phyloP scores from a whole-genome alignment of 2,888 invertebrate species.

The Nezara viridula region DNA sequence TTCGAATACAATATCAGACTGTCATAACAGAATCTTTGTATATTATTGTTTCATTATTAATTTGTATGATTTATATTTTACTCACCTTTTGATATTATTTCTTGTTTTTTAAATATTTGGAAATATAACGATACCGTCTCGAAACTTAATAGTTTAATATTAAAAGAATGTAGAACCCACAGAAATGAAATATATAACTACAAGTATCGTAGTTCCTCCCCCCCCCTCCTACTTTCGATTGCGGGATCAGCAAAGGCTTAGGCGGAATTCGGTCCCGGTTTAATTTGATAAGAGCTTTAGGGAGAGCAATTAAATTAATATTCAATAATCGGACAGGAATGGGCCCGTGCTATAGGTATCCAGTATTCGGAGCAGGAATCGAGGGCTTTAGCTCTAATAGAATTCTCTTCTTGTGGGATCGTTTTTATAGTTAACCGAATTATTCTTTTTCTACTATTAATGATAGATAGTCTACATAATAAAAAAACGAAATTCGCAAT shows the following conservation, averaged over 20 bases:
- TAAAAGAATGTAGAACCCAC: too few relatives aligned
- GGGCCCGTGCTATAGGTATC: conserved; percentile 37
- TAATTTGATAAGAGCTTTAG: conserved; percentile 54
- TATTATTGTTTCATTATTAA: too few relatives aligned
- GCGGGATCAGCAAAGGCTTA: not conserved
- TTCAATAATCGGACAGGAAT: conserved; percentile 50
- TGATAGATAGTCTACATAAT: not conserved
- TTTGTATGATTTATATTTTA: too few relatives aligned
- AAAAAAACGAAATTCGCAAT: not conserved
- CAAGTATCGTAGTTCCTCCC: not conserved
- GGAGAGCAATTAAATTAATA: conserved; percentile 55
- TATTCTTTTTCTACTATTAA: not conserved
- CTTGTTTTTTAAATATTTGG: too few relatives aligned
- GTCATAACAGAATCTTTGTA: too few relatives aligned
- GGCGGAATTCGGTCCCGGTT: not conserved
- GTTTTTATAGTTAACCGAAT: not conserved
- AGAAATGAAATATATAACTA: too few relatives aligned
- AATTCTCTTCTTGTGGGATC: not conserved
- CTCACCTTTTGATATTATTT: too few relatives aligned
- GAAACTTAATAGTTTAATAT: too few relatives aligned
- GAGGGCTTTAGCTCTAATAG: not conserved
- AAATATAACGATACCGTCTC: too few relatives aligned
- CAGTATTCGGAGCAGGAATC: conserved; percentile 30
- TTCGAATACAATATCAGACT: too few relatives aligned
- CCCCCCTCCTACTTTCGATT: not conserved